Evolutionary conservation across 2,888 invertebrate genomes (phyloP).

Genomic region (Ephialtes manifestator): DNA sequence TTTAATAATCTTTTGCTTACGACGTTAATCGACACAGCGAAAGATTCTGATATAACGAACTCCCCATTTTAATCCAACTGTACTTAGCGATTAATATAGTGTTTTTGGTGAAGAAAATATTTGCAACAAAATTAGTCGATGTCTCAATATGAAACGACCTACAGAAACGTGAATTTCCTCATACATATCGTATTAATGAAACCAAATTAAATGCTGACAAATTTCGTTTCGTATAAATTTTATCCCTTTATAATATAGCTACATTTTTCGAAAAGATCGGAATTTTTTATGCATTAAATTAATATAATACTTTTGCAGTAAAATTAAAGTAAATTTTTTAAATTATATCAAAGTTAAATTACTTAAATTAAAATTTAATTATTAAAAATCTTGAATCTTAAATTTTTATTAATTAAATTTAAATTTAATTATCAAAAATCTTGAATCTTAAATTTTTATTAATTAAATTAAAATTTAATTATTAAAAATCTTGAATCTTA

Average conservation of each 20-base stretch:
- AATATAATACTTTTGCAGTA: too few species aligned
- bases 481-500: too few species aligned
- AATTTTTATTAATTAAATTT: too few species aligned
- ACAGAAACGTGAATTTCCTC: not conserved
- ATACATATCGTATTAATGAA: slow-evolving; percentile 8
- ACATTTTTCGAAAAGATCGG: too few species aligned
- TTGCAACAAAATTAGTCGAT: not conserved
- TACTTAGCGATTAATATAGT: slow-evolving; percentile 1
- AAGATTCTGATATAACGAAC: not conserved
- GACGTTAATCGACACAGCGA: not conserved
- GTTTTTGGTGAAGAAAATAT: not conserved
- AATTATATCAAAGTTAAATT: too few species aligned
- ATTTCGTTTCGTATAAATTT: not conserved
- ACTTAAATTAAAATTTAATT: too few species aligned
- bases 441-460: too few species aligned
- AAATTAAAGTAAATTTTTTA: too few species aligned
- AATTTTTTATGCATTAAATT: too few species aligned
- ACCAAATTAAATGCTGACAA: not conserved
- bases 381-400: too few species aligned
- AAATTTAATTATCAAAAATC: too few species aligned
- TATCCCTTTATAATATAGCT: slow-evolving; percentile 11
- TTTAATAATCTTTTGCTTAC: not conserved
- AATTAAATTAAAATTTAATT: too few species aligned
- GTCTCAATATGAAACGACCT: not conserved
- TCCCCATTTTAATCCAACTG: not conserved